These are phyloP conservation scores for Athalia rosae DNA, from an alignment of 2,888 invertebrate genomes.

Conservation along the genomic window DNA sequence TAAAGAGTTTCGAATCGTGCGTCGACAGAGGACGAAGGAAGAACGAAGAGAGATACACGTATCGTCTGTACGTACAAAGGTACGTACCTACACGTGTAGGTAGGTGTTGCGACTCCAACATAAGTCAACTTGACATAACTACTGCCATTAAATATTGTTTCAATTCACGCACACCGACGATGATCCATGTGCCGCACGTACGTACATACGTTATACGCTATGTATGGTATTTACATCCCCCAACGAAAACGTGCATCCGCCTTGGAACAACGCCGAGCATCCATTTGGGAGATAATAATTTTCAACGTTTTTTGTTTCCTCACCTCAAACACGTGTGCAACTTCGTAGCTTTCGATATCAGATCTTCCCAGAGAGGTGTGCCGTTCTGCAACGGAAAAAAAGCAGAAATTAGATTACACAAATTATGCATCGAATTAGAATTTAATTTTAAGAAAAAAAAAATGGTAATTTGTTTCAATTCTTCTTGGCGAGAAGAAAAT, in stretches of 20 bases:
- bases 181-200: neutral
- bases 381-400: constrained; percentile 85
- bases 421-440: no score
- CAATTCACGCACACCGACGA: neutral
- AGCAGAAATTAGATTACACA: constrained; percentile 33
- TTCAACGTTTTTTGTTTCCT: constrained; percentile 72
- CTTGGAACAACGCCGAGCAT: neutral
- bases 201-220: no score
- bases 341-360: constrained; percentile 94
- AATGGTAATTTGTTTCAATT: no score
- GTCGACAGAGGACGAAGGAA: neutral
- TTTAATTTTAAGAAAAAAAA: no score
- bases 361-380: constrained; percentile 96
- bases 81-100: neutral
- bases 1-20: neutral
- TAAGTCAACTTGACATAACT: neutral
- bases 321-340: constrained; percentile 95
- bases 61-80: neutral
- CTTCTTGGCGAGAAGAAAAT: no score
- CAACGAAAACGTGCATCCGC: neutral
- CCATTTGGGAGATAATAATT: no score
- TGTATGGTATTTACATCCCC: neutral
- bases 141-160: constrained; percentile 40
- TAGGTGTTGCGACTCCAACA: neutral
- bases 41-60: neutral